Conservation (phyloP, 2,113 vertebrate genomes). For the Loxodonta africana region DNA sequence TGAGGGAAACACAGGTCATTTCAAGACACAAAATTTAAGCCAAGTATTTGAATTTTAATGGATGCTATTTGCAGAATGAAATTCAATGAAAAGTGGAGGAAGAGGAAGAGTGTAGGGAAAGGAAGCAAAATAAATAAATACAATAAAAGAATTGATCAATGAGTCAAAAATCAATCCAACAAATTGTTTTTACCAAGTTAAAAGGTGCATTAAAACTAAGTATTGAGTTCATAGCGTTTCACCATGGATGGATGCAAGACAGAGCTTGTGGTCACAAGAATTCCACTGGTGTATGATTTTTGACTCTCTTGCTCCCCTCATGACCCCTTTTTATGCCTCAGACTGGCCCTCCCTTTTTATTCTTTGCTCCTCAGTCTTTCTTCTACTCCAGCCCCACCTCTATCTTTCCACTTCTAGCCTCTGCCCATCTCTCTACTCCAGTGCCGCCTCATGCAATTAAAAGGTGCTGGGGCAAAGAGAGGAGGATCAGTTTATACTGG, state of each 20-base stretch:
- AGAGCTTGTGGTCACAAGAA: no score
- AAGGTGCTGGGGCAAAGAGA: neutral
- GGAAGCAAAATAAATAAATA: neutral
- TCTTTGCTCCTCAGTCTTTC: neutral
- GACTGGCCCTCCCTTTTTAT: neutral
- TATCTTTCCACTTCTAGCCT: neutral
- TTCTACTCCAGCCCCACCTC: neutral
- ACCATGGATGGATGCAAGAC: no score
- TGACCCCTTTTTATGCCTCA: neutral
- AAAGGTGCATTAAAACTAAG: neutral
- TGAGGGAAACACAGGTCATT: neutral
- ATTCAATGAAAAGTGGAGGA: neutral
- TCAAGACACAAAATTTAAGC: neutral
- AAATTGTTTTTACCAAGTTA: neutral
- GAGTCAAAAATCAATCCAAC: neutral
- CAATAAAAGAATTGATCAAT: neutral
- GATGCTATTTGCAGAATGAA: neutral
- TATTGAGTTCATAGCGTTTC: neutral
- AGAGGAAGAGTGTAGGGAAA: neutral
- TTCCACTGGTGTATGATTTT: neutral
- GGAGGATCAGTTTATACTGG: neutral
- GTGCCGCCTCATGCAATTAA: neutral
- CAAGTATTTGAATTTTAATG: constrained; percentile 9
- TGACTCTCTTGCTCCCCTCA: neutral
- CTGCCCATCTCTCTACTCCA: neutral